These are phyloP conservation scores for Cottoperca gobio DNA, from an alignment of 2,797 vertebrate genomes.

Conservation along the genomic window DNA sequence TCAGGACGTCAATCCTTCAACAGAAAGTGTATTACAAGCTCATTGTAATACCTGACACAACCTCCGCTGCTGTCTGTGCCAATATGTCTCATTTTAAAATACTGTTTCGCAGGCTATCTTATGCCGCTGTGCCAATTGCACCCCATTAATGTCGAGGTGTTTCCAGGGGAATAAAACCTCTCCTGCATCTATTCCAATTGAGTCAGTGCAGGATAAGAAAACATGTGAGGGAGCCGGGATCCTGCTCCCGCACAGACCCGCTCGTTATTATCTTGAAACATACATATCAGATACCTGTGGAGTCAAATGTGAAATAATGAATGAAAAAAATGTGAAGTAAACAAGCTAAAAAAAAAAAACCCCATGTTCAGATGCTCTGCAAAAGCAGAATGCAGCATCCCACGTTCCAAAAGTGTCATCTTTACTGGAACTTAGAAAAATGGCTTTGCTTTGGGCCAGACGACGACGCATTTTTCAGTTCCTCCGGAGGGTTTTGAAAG, in stretches of 20 bases:
- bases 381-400: slow-evolving; percentile 1
- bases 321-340: slow-evolving; percentile 41
- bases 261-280: slow-evolving; percentile 42
- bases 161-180: slow-evolving; percentile 33
- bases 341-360: slow-evolving; percentile 15
- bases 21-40: slow-evolving; percentile 40
- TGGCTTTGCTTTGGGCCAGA: slow-evolving; percentile 57
- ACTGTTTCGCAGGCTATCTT: slow-evolving; percentile 1
- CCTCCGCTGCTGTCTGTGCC: slow-evolving; percentile 37
- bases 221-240: neutral
- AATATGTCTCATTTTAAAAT: slow-evolving; percentile 41
- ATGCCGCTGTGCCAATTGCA: slow-evolving; percentile 20
- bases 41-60: slow-evolving; percentile 53
- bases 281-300: slow-evolving; percentile 19
- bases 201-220: slow-evolving; percentile 23
- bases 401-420: slow-evolving; percentile 52
- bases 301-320: too few species aligned
- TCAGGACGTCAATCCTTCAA: slow-evolving; percentile 49
- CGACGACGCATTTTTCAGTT: slow-evolving; percentile 37
- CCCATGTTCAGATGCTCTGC: neutral
- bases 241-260: slow-evolving; percentile 12
- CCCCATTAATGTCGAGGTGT: slow-evolving; percentile 36
- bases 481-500: slow-evolving; percentile 56
- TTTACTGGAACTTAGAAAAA: slow-evolving; percentile 50
- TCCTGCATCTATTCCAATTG: slow-evolving; percentile 33